Conservation (phyloP, 2,888 invertebrate genomes). For the Atethmia centrago region DNA sequence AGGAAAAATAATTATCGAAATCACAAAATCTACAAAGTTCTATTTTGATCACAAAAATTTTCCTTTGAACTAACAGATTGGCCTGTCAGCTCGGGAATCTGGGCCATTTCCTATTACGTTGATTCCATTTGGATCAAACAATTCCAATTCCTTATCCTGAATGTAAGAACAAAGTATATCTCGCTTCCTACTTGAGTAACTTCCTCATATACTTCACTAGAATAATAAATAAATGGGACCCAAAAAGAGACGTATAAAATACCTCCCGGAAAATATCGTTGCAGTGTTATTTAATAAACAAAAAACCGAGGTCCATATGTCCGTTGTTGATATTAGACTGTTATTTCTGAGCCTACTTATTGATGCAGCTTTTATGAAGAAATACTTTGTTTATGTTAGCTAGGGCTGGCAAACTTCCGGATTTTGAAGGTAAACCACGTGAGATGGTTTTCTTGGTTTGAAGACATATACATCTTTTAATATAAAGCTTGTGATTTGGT, state of each 20-base stretch:
- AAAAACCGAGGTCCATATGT: slow-evolving; percentile 36
- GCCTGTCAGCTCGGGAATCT: slow-evolving; percentile 10
- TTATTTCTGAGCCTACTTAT: slow-evolving; percentile 36
- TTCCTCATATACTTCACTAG: not conserved
- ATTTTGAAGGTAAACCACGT: not conserved
- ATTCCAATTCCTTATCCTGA: not conserved
- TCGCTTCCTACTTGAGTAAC: not conserved
- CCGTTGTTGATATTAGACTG: slow-evolving; percentile 14
- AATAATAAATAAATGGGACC: slow-evolving; percentile 20
- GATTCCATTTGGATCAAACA: slow-evolving; percentile 15
- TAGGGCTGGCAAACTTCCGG: slow-evolving; percentile 1
- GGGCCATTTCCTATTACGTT: slow-evolving; percentile 21
- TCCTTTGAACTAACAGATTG: slow-evolving; percentile 25
- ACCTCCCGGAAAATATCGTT: slow-evolving; percentile 16
- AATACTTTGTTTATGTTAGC: slow-evolving; percentile 33
- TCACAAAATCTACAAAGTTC: not conserved
- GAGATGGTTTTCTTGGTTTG: not conserved
- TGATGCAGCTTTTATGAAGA: slow-evolving; percentile 31
- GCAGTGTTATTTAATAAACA: slow-evolving; percentile 51
- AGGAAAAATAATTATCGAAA: not conserved
- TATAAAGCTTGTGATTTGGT: too few relatives aligned
- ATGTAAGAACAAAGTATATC: slow-evolving; percentile 6
- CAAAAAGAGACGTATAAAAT: slow-evolving; percentile 17
- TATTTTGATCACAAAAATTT: slow-evolving; percentile 26
- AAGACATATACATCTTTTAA: too few relatives aligned